These are phyloP conservation scores for Platycnemis pennipes DNA, from an alignment of 2,888 invertebrate genomes.

Conservation along the genomic window DNA sequence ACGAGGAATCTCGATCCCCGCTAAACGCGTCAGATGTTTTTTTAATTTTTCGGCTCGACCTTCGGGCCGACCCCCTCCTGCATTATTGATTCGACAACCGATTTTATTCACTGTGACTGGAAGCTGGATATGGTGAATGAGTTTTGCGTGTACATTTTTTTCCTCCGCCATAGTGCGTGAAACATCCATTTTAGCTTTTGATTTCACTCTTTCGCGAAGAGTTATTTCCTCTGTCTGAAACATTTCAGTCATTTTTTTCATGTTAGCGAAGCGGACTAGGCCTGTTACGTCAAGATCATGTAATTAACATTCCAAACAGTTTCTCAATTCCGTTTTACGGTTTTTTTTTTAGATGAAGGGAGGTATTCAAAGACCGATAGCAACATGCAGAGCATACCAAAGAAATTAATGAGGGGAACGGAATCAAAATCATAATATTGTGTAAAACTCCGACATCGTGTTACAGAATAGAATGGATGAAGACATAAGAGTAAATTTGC, in stretches of 20 bases:
- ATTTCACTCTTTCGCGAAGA: background rate
- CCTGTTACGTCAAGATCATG: too few relatives aligned
- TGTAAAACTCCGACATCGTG: too few relatives aligned
- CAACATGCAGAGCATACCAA: too few relatives aligned
- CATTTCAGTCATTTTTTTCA: background rate
- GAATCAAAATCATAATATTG: too few relatives aligned
- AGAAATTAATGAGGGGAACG: too few relatives aligned
- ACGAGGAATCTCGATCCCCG: slow-evolving; percentile 32
- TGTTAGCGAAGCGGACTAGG: background rate
- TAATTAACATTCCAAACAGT: too few relatives aligned
- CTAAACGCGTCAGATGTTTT: background rate
- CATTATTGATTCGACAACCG: slow-evolving; percentile 39
- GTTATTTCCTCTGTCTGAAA: background rate
- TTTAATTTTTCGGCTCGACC: slow-evolving; percentile 40
- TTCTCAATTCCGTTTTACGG: too few relatives aligned
- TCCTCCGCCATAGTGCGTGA: background rate
- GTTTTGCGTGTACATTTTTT: background rate
- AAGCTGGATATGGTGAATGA: slow-evolving; percentile 18
- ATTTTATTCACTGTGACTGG: background rate
- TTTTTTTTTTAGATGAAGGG: too few relatives aligned
- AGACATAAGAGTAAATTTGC: too few relatives aligned
- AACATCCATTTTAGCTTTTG: background rate
- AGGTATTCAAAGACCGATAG: too few relatives aligned
- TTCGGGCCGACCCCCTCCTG: slow-evolving; percentile 18
- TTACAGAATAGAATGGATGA: too few relatives aligned